Evolutionary conservation across 1,140 invertebrate species (phyloP).

Genomic region (Tyrophagus putrescentiae): DNA sequence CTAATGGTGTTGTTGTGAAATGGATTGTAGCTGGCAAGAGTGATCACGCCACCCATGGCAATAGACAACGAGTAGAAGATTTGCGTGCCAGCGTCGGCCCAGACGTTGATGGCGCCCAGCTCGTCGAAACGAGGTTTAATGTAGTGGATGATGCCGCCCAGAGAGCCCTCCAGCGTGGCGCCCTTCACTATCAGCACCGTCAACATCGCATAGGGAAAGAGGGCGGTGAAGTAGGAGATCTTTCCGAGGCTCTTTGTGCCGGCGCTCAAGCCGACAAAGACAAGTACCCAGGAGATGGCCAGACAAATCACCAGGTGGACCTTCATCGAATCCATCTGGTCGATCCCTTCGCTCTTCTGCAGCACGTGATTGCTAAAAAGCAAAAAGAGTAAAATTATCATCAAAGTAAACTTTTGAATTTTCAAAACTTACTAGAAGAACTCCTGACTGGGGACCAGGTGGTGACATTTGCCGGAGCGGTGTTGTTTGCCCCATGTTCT

Average conservation of each 20-base stretch:
- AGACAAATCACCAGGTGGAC: constrained; percentile 32
- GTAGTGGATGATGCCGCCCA: constrained; percentile 33
- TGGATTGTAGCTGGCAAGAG: constrained; percentile 42
- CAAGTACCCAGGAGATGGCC: constrained; percentile 35
- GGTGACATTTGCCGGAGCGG: background rate
- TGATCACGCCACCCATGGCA: constrained; percentile 68
- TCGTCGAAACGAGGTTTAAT: constrained; percentile 33
- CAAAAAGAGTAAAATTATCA: background rate
- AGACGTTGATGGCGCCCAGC: constrained; percentile 13
- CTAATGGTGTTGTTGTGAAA: constrained; percentile 32
- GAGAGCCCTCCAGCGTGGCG: constrained; percentile 30
- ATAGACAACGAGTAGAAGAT: constrained; percentile 63
- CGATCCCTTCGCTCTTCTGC: background rate
- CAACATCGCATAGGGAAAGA: constrained; percentile 51
- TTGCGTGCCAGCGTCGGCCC: constrained; percentile 20
- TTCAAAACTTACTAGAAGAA: constrained; percentile 1
- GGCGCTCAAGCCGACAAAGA: constrained; percentile 35
- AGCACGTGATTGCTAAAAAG: background rate
- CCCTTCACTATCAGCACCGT: constrained; percentile 31
- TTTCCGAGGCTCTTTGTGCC: constrained; percentile 37
- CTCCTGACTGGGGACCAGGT: background rate
- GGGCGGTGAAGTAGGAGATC: constrained; percentile 58
- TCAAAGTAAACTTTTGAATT: background rate
- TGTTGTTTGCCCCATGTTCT: background rate
- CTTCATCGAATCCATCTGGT: background rate